Conservation (phyloP, 2,113 vertebrate species). For the Stercorarius parasiticus region DNA sequence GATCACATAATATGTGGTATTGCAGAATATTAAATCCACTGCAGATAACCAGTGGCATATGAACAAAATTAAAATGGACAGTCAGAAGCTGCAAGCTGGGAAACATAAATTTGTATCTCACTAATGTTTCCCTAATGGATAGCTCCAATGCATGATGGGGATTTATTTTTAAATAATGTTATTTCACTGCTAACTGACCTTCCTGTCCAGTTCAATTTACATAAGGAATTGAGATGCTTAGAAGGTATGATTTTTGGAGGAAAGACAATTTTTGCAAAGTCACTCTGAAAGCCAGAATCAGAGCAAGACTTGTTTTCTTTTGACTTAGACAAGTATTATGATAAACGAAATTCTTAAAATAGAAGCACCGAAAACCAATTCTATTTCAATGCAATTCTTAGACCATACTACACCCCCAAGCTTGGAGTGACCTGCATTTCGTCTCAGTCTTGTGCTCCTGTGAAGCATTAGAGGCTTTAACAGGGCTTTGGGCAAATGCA, state of each 20-base stretch:
- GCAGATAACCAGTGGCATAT: slow-evolving; percentile 13
- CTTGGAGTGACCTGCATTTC: background rate
- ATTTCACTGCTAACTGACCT: slow-evolving; percentile 30
- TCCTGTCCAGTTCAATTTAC: slow-evolving; percentile 26
- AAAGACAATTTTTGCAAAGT: background rate
- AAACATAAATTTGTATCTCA: slow-evolving; percentile 39
- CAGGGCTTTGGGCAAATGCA: background rate
- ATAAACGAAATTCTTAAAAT: background rate
- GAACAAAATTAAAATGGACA: slow-evolving; percentile 60
- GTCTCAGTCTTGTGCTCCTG: background rate
- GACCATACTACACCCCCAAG: background rate
- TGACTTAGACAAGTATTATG: background rate
- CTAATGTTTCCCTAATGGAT: slow-evolving; percentile 48
- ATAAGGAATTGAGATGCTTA: slow-evolving; percentile 5
- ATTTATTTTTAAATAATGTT: slow-evolving; percentile 59
- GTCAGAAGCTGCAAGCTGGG: background rate
- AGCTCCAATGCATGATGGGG: background rate
- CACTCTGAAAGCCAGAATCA: background rate
- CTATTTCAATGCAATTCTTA: background rate
- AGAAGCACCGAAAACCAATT: background rate
- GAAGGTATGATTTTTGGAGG: background rate
- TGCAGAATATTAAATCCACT: slow-evolving; percentile 40
- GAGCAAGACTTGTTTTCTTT: background rate
- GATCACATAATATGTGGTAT: slow-evolving; percentile 23
- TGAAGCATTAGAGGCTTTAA: background rate